A percentile compares a stretch with the other conserved stretches of the same genome.
These are phyloP conservation scores for Biston betularia DNA, from an alignment of 2,888 invertebrate species.

Conservation along the genomic window DNA sequence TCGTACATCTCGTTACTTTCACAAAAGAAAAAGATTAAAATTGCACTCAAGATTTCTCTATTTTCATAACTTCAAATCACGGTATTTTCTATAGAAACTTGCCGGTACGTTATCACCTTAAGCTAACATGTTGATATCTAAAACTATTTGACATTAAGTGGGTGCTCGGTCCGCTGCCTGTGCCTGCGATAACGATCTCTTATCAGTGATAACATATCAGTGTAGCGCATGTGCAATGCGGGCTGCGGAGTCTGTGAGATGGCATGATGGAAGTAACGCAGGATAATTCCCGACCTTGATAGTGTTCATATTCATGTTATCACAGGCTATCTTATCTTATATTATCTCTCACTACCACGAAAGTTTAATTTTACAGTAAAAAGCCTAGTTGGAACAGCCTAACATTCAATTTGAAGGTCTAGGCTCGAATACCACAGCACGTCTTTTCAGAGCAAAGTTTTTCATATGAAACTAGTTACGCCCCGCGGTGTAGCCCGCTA, in stretches of 20 bases:
- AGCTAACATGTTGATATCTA: conserved; percentile 37
- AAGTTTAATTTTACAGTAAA: no score
- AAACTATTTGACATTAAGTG: conserved; percentile 47
- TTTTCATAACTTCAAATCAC: neutral
- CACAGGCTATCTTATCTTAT: no score
- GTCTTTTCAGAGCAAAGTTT: no score
- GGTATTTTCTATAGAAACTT: neutral
- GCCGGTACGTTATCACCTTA: conserved; percentile 10
- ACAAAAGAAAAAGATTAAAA: neutral
- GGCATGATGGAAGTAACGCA: neutral
- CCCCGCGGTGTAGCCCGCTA: no score
- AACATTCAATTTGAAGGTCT: no score
- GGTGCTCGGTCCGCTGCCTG: conserved; percentile 64
- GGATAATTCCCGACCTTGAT: no score
- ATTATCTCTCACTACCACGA: no score
- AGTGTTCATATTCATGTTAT: no score
- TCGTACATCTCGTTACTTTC: no score
- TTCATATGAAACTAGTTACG: no score
- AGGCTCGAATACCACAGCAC: no score
- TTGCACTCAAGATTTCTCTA: neutral
- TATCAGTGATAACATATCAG: conserved; percentile 75
- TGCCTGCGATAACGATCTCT: conserved; percentile 70
- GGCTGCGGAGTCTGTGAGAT: conserved; percentile 10
- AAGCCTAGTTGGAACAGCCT: no score
- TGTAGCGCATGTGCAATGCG: conserved; percentile 49